Evolutionary conservation across 2,797 vertebrate species (phyloP), one percentile per base, ranked within the genome.

Genomic region (Sparus aurata): DNA sequence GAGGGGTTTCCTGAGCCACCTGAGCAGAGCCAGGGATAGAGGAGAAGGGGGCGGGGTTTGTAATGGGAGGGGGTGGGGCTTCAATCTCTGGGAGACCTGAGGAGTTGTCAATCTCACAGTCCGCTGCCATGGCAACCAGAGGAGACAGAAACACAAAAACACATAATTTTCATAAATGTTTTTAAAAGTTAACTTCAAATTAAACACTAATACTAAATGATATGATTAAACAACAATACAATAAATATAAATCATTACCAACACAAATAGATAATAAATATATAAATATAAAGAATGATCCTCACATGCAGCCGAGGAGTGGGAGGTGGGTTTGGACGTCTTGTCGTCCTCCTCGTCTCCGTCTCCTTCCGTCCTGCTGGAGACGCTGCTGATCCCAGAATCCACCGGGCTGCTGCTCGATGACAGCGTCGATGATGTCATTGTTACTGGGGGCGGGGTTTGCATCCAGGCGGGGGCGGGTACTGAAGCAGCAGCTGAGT

Each of bases 51-150:
- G 64, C 1, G 22, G 63, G 43, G 43, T 5, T 69, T 15, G 13
- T 27, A 64, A 71, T 46, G 18, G 30, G 4, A 74, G 86, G 52
- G 87, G 90, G 71, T 34, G 84, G 38, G 45, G 78, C 41, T 90
- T 96, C 7, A 64, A 77, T 73, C 23, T 96, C 96, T 63, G 93
- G 86, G 79, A 95, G 86, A 53, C 94, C 95, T 0, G 96, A 95
- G 57, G 96, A 96, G 55, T 93, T 94, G 0, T 96, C 96, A 0
- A 94, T 96, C 87, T 97, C 96, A 0, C 95, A 95, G 85, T 97
- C 96, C 0, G 96, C 97, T 98, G 93, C 1, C 10, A 73, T 65
- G 77, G 49, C 47, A 79, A 79, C 63, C 85, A 63, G 41, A 47
- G 5, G 23, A 69, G 34, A 69, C 22, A 82, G 23, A 41, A 43